Conservation (phyloP, 2,113 vertebrate species). For the Herpailurus yagouaroundi region DNA sequence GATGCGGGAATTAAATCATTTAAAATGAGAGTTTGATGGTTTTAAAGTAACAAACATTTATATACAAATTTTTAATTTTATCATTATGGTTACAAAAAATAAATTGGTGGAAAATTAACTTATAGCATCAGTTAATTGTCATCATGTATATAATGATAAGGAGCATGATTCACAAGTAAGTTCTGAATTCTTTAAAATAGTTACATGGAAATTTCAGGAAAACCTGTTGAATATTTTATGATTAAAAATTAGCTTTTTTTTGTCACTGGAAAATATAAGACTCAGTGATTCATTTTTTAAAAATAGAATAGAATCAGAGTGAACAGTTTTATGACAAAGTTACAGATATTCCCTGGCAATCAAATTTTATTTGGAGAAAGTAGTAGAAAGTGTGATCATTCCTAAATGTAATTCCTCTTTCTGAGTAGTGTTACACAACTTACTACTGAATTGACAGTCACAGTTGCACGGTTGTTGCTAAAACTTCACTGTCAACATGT, state of each 20-base stretch:
- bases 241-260: not conserved
- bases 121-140: not conserved
- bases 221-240: not conserved
- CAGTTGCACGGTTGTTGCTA: conserved; percentile 66
- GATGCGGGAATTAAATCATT: not conserved
- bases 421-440: conserved; percentile 5
- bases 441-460: conserved; percentile 48
- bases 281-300: not conserved
- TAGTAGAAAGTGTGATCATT: not conserved
- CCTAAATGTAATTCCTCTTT: not conserved
- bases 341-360: not conserved
- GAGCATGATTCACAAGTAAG: not conserved
- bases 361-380: not conserved
- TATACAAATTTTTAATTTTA: not conserved
- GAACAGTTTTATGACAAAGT: not conserved
- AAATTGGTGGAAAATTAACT: not conserved
- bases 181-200: conserved; percentile 39
- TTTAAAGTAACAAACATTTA: not conserved
- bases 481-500: conserved; percentile 55
- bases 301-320: not conserved
- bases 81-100: not conserved
- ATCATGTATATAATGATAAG: not conserved
- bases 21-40: not conserved
- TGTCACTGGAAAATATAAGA: not conserved
- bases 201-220: not conserved